phyloP scores from a whole-genome alignment of 2,888 invertebrate genomes.

The Selenia dentaria region DNA sequence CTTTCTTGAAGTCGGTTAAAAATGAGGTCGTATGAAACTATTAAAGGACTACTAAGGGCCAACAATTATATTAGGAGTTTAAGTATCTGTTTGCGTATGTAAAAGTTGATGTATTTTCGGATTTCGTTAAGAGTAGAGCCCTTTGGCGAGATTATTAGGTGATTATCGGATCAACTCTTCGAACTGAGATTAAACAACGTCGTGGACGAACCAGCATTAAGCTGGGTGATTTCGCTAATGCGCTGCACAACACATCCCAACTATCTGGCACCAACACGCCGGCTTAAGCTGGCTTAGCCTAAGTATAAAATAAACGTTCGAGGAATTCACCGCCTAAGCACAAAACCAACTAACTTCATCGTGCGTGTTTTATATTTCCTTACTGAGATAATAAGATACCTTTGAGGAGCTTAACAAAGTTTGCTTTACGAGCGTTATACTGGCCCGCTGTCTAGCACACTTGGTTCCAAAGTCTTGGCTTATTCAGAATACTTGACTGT shows the following conservation, averaged over 20 bases:
- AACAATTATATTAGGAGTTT: no score
- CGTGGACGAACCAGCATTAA: slow-evolving; percentile 15
- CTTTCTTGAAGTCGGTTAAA: no score
- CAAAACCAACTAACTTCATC: slow-evolving; percentile 34
- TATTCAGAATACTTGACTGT: slow-evolving; percentile 40
- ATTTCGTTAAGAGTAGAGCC: slow-evolving; percentile 4
- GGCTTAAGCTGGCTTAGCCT: slow-evolving; percentile 28
- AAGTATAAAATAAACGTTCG: slow-evolving; percentile 36
- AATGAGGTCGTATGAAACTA: no score
- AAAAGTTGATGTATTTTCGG: no score
- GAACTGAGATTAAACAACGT: slow-evolving; percentile 23
- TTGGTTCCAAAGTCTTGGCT: slow-evolving; percentile 28
- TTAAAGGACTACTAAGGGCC: no score
- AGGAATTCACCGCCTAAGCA: slow-evolving; percentile 35
- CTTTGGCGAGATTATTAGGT: slow-evolving; percentile 8
- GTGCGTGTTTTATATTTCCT: slow-evolving; percentile 42
- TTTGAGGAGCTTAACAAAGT: slow-evolving; percentile 44
- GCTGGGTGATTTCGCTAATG: slow-evolving; percentile 27
- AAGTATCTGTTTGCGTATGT: no score
- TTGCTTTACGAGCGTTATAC: slow-evolving; percentile 44
- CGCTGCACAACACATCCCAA: slow-evolving; percentile 23
- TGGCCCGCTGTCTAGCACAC: slow-evolving; percentile 40
- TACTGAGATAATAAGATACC: slow-evolving; percentile 43
- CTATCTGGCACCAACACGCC: slow-evolving; percentile 30
- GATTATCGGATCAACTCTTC: slow-evolving; percentile 13